Evolutionary conservation across 2,888 invertebrate genomes (phyloP), one percentile per base, ranked within the genome.

Genomic region (Selenia dentaria): DNA sequence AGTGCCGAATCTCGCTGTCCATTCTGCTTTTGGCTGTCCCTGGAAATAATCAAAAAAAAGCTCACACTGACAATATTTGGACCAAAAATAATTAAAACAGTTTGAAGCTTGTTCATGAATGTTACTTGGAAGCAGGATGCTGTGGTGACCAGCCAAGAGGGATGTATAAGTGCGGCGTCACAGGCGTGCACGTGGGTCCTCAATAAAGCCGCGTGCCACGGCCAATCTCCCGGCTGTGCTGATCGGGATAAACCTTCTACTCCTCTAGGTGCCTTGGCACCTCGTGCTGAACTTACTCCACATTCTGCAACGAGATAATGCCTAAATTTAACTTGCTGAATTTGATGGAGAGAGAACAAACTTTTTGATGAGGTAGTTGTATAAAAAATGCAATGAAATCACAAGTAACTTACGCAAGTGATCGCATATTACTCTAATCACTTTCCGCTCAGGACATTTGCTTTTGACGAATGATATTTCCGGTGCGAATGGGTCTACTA

Each of bases 171-270:
- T 0, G 96, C 96, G 1, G 96, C 97, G 76, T 98, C 97, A 74
- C 97, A 98, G 3, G 96, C 95, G 74, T 97, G 97, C 26, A 95
- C 94, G 57, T 96, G 95, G 67, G 96, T 94, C 63, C 96, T 94
- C 67, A 96, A 93, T 1, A 98, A 88, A 1, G 96, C 94, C 10
- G 94, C 96, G 72, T 96, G 94, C 97, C 97, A 97, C n/a, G 97
- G 97, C 97, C 97, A 97, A 76, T 97, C 96, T 1, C 96, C 97
- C 0, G 95, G 95, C 2, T 92, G 92, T 0, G 96, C 93, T 82
- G 95, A 94, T 66, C 96, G 95, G 24, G 93, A 92, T 49, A 96
- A 81, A 0, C 92, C 92, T 41, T 88, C 86, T 41, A 88, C 87
- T 14, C 92, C 92, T 6, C 72, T 70, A 1, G 76, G 70, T 2